Evolutionary conservation across 2,113 vertebrate genomes (phyloP), one percentile per base, ranked within the genome.

Genomic region (Sapajus apella): DNA sequence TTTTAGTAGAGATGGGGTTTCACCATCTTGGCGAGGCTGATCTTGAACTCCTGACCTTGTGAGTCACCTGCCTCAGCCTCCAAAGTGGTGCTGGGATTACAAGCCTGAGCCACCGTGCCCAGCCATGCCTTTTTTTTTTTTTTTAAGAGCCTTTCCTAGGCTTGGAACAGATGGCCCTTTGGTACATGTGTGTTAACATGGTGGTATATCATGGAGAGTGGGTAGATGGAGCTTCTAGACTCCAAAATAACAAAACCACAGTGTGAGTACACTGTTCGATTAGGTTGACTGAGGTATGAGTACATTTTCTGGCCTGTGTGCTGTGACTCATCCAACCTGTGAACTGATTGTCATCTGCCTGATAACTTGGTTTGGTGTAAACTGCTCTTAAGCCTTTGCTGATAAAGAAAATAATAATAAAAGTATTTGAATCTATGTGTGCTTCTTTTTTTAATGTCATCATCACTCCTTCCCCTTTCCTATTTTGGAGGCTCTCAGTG

Each of bases 371-470:
- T 81, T 96, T 94, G 93, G 87, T 97, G 91, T 97, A 97, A 97
- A 94, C 64, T 97, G 86, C 95, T 97, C 93, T 96, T 97, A 96
- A 90, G 93, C 91, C 50, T 43, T 79, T 73, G 79, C 96, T 85
- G 86, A 90, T 97, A 97, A 98, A 97, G 97, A 75, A 4, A 98
- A 90, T 88, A 94, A 91, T 94, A 91, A 91, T 79, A 73, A 81
- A 81, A 96, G 35, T 87, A 1, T 96, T 94, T 96, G 87, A 94
- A 97, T 97, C 96, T 88, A 7, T 92, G 10, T 80, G 61, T 76
- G 79, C 75, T 89, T 18, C 40, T 77, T 27, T 80, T 80, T 91
- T 91, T 90, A n/a, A 70, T 85, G 64, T 73, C 70, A 17, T 18
- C 11, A 35, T 87, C n/a, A 11, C 20, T 88, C 7, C 23, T 76